These are phyloP conservation scores for Heterohyrax brucei DNA, from an alignment of 2,797 vertebrate genomes.

Conservation along the genomic window DNA sequence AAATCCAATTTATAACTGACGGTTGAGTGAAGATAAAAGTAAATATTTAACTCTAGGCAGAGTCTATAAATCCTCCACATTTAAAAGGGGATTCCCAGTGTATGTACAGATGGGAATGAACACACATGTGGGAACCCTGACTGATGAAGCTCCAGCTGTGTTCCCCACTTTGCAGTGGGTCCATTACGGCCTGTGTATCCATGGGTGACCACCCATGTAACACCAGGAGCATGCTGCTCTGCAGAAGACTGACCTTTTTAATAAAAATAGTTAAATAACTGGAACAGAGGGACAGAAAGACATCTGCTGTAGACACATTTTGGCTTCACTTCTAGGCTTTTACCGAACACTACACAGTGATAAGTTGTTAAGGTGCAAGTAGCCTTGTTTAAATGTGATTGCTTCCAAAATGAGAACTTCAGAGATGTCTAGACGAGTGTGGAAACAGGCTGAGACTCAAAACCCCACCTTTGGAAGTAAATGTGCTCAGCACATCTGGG, in stretches of 20 bases:
- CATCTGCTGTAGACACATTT: slow-evolving; percentile 10
- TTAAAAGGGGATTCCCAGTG: not conserved
- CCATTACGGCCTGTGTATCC: accelerated
- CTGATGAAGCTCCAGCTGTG: not conserved
- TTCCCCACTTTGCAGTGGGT: not conserved
- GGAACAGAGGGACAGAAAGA: not conserved
- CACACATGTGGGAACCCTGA: not conserved
- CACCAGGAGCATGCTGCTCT: not conserved
- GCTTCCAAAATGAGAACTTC: not conserved
- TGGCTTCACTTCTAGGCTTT: not conserved
- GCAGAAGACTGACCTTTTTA: slow-evolving; percentile 17
- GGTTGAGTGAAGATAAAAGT: slow-evolving; percentile 39
- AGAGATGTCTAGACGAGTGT: not conserved
- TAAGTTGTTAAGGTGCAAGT: not conserved
- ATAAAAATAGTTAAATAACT: slow-evolving; percentile 2
- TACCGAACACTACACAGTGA: too few relatives aligned
- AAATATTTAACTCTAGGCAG: not conserved
- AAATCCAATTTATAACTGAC: not conserved
- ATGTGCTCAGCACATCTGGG: not conserved
- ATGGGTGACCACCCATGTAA: not conserved
- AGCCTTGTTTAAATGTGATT: not conserved
- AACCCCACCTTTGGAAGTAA: not conserved
- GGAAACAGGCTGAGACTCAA: not conserved
- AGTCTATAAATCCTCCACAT: not conserved
- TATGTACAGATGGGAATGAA: not conserved